These are phyloP conservation scores for Heliconius congener DNA, from an alignment of 1,140 invertebrate genomes.

Conservation along the genomic window DNA sequence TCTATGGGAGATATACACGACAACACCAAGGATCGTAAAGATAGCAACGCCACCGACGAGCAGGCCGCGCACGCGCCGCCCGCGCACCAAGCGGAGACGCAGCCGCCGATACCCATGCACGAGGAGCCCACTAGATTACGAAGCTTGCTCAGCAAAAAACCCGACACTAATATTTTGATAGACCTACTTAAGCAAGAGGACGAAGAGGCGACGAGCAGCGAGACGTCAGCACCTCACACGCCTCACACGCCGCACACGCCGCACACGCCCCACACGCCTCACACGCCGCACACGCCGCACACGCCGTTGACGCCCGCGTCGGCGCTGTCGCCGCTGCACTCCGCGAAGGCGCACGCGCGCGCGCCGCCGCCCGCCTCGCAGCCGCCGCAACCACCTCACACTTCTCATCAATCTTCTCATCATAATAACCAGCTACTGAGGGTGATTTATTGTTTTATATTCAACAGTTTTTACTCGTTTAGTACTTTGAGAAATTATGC, in stretches of 20 bases:
- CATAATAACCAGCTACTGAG: slow-evolving; percentile 62
- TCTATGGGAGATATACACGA: slow-evolving; percentile 63
- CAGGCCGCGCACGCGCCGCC: slow-evolving; percentile 79
- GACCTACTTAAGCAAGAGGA: slow-evolving; percentile 91
- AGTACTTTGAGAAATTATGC: neutral
- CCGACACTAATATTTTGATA: slow-evolving; percentile 84
- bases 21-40: slow-evolving; percentile 65
- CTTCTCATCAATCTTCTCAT: slow-evolving; percentile 43
- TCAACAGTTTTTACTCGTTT: neutral
- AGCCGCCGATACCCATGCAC: slow-evolving; percentile 52
- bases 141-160: slow-evolving; percentile 84
- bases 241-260: slow-evolving; percentile 69
- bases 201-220: slow-evolving; percentile 85
- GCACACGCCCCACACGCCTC: slow-evolving; percentile 78
- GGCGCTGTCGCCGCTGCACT: slow-evolving; percentile 76
- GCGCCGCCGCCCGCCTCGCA: slow-evolving; percentile 42
- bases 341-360: slow-evolving; percentile 60
- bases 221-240: slow-evolving; percentile 68
- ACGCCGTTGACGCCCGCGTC: slow-evolving; percentile 81
- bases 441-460: slow-evolving; percentile 40
- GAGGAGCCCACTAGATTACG: slow-evolving; percentile 85
- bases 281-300: slow-evolving; percentile 81
- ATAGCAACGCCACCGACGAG: slow-evolving; percentile 46
- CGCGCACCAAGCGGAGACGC: slow-evolving; percentile 75
- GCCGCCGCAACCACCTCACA: slow-evolving; percentile 22